These are phyloP conservation scores for Metellina segmentata DNA, from an alignment of 2,888 invertebrate genomes.

Conservation along the genomic window DNA sequence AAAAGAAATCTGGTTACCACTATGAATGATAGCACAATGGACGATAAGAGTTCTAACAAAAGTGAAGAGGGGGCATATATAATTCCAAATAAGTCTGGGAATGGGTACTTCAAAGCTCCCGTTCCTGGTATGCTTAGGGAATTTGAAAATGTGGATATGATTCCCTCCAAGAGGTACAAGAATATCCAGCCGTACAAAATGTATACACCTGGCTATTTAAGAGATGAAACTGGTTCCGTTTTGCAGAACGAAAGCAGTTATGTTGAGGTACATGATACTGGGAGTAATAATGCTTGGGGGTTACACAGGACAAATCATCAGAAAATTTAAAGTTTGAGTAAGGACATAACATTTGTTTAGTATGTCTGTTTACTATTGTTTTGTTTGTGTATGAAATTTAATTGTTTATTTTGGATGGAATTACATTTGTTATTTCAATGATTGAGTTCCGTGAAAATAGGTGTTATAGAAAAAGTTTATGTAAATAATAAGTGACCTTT, in stretches of 20 bases:
- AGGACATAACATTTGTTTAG: not conserved
- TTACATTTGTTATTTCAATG: not conserved
- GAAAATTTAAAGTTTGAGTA: not conserved
- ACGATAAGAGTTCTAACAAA: not conserved
- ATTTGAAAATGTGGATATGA: constrained; percentile 4
- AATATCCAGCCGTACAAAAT: constrained; percentile 15
- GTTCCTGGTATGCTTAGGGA: not conserved
- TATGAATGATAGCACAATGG: not conserved
- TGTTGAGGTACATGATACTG: constrained; percentile 8
- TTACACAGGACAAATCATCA: not conserved
- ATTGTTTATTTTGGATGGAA: not conserved
- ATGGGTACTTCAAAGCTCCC: not conserved
- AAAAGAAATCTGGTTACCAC: not conserved
- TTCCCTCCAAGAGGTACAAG: not conserved
- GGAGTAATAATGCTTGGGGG: not conserved
- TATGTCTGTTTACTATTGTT: not conserved
- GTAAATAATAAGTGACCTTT: no score
- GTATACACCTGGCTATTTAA: constrained; percentile 4
- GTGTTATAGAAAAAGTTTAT: no score
- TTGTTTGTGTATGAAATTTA: not conserved
- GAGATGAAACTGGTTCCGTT: constrained; percentile 6
- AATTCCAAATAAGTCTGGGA: not conserved
- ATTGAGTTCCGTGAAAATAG: not conserved
- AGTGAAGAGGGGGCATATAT: not conserved
- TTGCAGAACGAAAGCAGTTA: constrained; percentile 58